Conservation (phyloP, 2,888 invertebrate genomes). For the Drosophila prostipennis region DNA sequence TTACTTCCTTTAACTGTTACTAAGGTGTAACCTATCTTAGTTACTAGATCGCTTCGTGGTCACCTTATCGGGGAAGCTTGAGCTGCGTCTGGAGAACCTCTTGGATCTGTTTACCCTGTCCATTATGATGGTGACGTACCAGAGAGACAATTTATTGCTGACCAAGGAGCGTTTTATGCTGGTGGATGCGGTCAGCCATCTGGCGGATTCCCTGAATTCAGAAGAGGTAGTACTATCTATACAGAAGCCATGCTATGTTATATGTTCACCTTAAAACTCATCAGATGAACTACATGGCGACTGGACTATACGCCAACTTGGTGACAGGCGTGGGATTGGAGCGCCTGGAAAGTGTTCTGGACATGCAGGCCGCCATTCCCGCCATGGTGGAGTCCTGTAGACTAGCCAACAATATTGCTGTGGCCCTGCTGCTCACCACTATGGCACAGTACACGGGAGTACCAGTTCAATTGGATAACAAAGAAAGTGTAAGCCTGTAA, state of each 20-base stretch:
- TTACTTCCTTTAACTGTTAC: neutral
- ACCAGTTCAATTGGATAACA: neutral
- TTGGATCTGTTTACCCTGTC: slow-evolving; percentile 50
- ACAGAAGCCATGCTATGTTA: neutral
- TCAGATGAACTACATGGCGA: slow-evolving; percentile 38
- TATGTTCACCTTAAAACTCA: neutral
- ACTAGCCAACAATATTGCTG: slow-evolving; percentile 21
- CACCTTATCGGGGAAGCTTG: neutral
- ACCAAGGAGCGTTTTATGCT: slow-evolving; percentile 34
- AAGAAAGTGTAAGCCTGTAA: slow-evolving; percentile 12
- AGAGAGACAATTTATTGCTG: slow-evolving; percentile 3
- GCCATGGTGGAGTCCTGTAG: slow-evolving; percentile 23
- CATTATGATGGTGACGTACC: slow-evolving; percentile 52
- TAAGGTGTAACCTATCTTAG: neutral
- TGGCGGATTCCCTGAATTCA: slow-evolving; percentile 11
- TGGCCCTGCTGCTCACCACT: slow-evolving; percentile 47
- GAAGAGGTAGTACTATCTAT: neutral
- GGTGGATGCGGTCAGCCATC: slow-evolving; percentile 25
- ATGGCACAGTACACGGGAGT: slow-evolving; percentile 33
- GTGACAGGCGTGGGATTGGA: slow-evolving; percentile 23
- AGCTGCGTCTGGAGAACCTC: slow-evolving; percentile 17
- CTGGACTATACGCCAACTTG: slow-evolving; percentile 14
- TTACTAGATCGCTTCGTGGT: slow-evolving; percentile 7
- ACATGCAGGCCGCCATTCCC: slow-evolving; percentile 38
- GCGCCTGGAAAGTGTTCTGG: slow-evolving; percentile 38